phyloP scores from a whole-genome alignment of 1,140 invertebrate genomes.

The Ruditapes philippinarum region DNA sequence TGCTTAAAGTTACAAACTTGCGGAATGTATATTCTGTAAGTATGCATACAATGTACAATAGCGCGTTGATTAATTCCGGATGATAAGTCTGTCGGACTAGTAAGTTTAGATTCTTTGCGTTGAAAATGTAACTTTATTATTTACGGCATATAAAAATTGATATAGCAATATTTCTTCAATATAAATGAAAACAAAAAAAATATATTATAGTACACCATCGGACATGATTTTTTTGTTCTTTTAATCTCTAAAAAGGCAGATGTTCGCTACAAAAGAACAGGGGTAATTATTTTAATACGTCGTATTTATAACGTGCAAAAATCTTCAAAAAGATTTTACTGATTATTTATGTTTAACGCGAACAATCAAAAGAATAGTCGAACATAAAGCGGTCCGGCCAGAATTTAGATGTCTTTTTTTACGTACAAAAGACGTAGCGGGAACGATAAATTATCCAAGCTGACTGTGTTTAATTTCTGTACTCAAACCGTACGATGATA shows the following conservation, averaged over 20 bases:
- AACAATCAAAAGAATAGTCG: neutral
- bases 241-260: neutral
- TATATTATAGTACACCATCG: too few species aligned
- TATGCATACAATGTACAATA: too few species aligned
- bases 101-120: too few species aligned
- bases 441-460: constrained; percentile 14
- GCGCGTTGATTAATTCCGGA: too few species aligned
- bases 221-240: too few species aligned
- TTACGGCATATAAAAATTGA: too few species aligned
- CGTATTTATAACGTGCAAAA: neutral
- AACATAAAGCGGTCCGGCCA: neutral
- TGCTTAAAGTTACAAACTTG: neutral
- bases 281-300: neutral
- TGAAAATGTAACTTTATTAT: too few species aligned
- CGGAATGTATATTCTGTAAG: neutral
- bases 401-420: constrained; percentile 14
- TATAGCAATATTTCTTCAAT: too few species aligned
- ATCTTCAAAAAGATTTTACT: constrained; percentile 16
- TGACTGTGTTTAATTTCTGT: neutral
- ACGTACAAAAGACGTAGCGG: neutral
- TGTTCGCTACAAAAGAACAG: neutral
- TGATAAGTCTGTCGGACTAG: too few species aligned
- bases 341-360: constrained; percentile 16
- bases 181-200: too few species aligned
- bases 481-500: constrained; percentile 11